These are phyloP conservation scores for Tychaedon coryphoeus DNA, from an alignment of 2,113 vertebrate genomes.

Conservation along the genomic window DNA sequence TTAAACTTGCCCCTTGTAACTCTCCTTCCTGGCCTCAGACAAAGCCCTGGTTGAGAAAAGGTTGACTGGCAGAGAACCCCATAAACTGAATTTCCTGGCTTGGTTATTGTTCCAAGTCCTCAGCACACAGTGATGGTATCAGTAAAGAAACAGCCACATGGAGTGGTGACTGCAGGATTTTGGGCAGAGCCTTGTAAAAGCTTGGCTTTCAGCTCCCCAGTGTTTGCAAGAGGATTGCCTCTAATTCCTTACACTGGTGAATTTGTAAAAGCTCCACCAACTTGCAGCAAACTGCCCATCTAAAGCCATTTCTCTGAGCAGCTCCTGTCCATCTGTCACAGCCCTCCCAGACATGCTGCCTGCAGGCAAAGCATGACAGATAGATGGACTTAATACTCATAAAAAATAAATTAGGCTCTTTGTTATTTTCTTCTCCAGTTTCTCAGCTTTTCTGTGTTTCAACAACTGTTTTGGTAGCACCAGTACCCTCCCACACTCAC, in stretches of 20 bases:
- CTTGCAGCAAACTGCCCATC: neutral
- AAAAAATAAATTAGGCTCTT: neutral
- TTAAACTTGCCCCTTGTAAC: neutral
- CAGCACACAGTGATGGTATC: fast-evolving
- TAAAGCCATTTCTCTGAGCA: neutral
- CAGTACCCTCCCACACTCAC: neutral
- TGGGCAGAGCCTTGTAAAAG: neutral
- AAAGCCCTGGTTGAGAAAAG: neutral
- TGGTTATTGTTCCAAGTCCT: fast-evolving
- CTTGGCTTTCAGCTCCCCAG: neutral
- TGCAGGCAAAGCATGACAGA: neutral
- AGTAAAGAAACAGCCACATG: fast-evolving
- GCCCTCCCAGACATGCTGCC: neutral
- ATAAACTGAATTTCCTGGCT: fast-evolving
- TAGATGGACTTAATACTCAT: neutral
- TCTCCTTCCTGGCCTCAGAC: neutral
- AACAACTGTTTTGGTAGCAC: neutral
- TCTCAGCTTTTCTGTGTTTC: neutral
- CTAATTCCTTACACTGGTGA: neutral
- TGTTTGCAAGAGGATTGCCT: neutral
- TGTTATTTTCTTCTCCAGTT: neutral
- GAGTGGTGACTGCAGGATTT: fast-evolving
- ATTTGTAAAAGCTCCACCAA: neutral
- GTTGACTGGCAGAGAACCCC: neutral
- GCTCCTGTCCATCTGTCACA: neutral